Evolutionary conservation across 2,888 invertebrate species (phyloP), one percentile per base, ranked within the genome.

Genomic region (Ichneumoninae sp.): DNA sequence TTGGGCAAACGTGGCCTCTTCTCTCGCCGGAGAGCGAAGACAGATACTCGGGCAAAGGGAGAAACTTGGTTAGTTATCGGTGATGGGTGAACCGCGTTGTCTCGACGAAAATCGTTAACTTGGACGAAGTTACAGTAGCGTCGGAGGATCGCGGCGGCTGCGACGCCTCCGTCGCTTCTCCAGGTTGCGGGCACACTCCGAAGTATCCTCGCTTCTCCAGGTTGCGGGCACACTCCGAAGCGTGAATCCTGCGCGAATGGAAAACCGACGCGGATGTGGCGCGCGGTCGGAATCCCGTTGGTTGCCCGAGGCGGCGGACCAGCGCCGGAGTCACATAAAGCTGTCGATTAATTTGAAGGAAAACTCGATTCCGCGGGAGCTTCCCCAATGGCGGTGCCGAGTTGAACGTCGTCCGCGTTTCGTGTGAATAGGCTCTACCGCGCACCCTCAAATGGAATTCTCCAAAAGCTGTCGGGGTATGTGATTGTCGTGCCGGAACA

Each of bases 41-140:
- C 83, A 85, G 81, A 79, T 75, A 52, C 44, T 71, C 70, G 52
- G 81, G 81, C 63, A 83, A 76, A 71, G 75, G 68, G 69, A 83
- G 70, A 86, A 90, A 90, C 88, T 90, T 90, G 87, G 89, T 90
- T 91, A 90, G 89, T 91, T 91, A 91, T 89, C 88, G 88, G 87
- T 75, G 85, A 57, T 22, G 52, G 47, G 50, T 26, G 88, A 91
- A 54, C 50, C 88, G 89, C 83, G 87, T 68, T 83, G 88, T 87
- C 86, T 86, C 70, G 86, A 88, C 88, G 87, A 89, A 89, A 90
- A 88, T 89, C 89, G 88, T 90, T 89, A 89, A 89, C 86, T 90
- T 87, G 79, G 85, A 84, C 83, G 80, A 83, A 84, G 85, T 83
- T 86, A 79, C 78, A 85, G 82, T 19, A 8, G 40, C 7, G 30